Percentiles rank a stretch among this genome's conserved stretches.
Evolutionary conservation across 2,113 vertebrate genomes (phyloP).

Genomic region (Pheucticus melanocephalus): DNA sequence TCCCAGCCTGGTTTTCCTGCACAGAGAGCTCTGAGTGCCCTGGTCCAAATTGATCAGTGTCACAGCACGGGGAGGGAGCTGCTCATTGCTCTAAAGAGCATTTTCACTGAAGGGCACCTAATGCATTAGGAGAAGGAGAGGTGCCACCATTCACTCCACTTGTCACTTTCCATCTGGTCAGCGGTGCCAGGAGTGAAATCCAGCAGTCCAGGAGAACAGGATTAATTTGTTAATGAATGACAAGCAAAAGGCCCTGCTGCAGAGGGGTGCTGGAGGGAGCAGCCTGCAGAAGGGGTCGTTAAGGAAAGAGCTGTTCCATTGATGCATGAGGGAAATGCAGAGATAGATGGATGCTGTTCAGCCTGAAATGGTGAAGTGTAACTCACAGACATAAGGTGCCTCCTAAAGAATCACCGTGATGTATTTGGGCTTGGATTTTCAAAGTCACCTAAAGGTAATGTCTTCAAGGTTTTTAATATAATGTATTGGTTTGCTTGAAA

Average conservation of each 20-base stretch:
- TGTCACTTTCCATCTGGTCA: conserved; percentile 11
- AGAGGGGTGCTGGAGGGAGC: neutral
- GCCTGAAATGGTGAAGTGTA: neutral
- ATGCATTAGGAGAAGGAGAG: neutral
- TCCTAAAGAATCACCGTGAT: neutral
- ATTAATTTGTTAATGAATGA: conserved; percentile 31
- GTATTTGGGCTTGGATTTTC: neutral
- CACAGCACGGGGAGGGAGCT: neutral
- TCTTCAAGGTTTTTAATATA: neutral
- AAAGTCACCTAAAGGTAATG: conserved; percentile 22
- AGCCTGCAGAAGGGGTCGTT: neutral
- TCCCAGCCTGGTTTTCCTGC: neutral
- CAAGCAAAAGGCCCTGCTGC: neutral
- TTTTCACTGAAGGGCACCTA: neutral
- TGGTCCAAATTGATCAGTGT: neutral
- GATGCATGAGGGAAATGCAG: neutral
- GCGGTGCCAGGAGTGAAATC: conserved; percentile 3
- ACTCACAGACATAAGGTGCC: neutral
- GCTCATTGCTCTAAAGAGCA: neutral
- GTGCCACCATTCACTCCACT: conserved; percentile 15
- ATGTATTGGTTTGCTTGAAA: neutral
- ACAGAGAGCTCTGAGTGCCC: neutral
- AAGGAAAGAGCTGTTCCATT: neutral
- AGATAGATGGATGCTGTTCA: neutral
- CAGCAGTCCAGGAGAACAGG: neutral